Evolutionary conservation across 2,113 vertebrate species (phyloP).

Genomic region (Polypterus senegalus): DNA sequence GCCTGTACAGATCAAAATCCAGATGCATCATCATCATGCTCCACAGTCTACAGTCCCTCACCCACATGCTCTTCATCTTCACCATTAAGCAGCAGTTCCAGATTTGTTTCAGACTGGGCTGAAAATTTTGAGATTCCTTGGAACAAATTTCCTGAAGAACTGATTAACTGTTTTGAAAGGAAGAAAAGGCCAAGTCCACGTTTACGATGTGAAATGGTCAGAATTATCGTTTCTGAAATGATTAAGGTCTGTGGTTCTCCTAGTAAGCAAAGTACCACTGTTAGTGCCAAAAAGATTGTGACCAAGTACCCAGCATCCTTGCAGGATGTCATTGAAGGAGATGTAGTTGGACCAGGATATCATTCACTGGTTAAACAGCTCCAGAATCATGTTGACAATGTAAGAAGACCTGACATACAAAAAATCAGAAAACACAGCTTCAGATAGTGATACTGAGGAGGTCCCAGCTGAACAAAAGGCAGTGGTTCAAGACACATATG

Average conservation of each 20-base stretch:
- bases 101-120: conserved; percentile 3
- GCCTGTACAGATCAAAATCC: too few species aligned
- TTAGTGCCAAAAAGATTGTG: conserved; percentile 15
- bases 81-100: too few species aligned
- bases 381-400: not conserved
- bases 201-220: conserved; percentile 12
- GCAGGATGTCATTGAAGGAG: conserved; percentile 10
- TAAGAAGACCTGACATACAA: not conserved
- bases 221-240: conserved; percentile 10
- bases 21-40: too few species aligned
- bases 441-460: too few species aligned
- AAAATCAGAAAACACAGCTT: too few species aligned
- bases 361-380: conserved; percentile 10
- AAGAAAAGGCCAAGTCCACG: conserved; percentile 10
- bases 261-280: conserved; percentile 12
- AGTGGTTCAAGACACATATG: conserved; percentile 4
- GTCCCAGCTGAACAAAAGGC: not conserved
- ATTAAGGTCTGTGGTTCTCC: conserved; percentile 8
- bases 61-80: too few species aligned
- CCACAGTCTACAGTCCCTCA: too few species aligned
- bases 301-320: conserved; percentile 11
- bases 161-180: conserved; percentile 1
- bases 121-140: conserved; percentile 11
- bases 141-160: conserved; percentile 11
- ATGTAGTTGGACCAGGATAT: conserved; percentile 10